Conservation (phyloP, 2,113 vertebrate species). For the Pimephales promelas region DNA sequence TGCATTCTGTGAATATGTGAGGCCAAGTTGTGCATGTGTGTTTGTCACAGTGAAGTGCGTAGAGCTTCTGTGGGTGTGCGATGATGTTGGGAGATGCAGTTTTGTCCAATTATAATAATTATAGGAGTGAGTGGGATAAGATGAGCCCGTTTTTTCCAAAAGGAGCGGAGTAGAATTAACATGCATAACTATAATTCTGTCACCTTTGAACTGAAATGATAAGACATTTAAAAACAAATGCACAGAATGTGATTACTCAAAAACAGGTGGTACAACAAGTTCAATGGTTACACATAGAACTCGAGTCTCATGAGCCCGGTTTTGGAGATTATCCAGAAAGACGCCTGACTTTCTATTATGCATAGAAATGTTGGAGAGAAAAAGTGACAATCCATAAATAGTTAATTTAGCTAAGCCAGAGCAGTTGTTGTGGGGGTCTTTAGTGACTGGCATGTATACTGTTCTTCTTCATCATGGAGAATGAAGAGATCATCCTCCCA, state of each 20-base stretch:
- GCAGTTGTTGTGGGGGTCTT: conserved; percentile 7
- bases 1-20: background rate
- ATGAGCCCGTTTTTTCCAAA: background rate
- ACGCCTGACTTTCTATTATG: background rate
- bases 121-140: background rate
- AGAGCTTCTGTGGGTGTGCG: background rate
- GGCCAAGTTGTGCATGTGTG: background rate
- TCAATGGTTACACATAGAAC: background rate
- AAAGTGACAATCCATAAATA: conserved; percentile 5
- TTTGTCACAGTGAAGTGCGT: background rate
- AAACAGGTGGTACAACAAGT: background rate
- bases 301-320: background rate
- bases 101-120: background rate
- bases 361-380: background rate
- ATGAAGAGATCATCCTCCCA: background rate
- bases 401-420: background rate
- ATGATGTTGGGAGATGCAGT: background rate
- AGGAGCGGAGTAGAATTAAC: background rate
- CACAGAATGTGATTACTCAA: background rate
- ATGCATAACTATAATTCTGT: background rate
- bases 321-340: background rate
- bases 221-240: background rate
- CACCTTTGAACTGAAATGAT: background rate
- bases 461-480: conserved; percentile 7
- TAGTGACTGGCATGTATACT: conserved; percentile 2